Base-by-base conservation (phyloP, 1,140 invertebrate species). In the Musca domestica region DNA sequence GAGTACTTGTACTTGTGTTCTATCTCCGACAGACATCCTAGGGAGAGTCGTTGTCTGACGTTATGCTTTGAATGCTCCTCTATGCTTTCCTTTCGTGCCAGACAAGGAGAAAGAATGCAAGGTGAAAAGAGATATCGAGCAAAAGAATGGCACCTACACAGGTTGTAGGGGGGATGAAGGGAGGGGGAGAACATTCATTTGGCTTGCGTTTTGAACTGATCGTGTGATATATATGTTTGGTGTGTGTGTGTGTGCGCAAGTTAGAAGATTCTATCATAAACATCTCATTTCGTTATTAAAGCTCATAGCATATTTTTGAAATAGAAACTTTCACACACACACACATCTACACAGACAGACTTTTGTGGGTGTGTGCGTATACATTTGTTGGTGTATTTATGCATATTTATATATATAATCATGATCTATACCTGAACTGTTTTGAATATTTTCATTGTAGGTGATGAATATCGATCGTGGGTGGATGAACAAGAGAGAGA, bases 251-350 rank as follows among this genome's bases (percentile, higher is more conserved):
- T n/a, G n/a, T n/a, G n/a, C 12, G 10, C 12, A 12, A 10, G 34
- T 12, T 2, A 41, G n/a, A n/a, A 41, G 2, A 41, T 41, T 61
- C 56, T 61, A 41, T 61, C 56, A 61, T 61, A 61, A 61, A 61
- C 56, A 61, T 61, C 30, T 58, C 25, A 58, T 58, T 34, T 61
- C 17, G 56, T 51, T 51, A 19, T 61, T 34, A 61, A 61, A 17
- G 27, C 56, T 61, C 27, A 41, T 34, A 61, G 56, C 56, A 61
- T 61, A 61, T 20, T 61, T 61, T 41, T 61, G 56, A 61, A 61
- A 61, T 61, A 61, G 56, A 61, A 61, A 61, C 56, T 61, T 61
- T 19, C 20, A 19, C 41, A 51, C 20, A 19, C 48, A 20, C 48
- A 19, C 6, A 41, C 48, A 49, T 10, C 15, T n/a, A 49, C 48